phyloP scores from a whole-genome alignment of 1,140 invertebrate species.

The Brachionus sp. region DNA sequence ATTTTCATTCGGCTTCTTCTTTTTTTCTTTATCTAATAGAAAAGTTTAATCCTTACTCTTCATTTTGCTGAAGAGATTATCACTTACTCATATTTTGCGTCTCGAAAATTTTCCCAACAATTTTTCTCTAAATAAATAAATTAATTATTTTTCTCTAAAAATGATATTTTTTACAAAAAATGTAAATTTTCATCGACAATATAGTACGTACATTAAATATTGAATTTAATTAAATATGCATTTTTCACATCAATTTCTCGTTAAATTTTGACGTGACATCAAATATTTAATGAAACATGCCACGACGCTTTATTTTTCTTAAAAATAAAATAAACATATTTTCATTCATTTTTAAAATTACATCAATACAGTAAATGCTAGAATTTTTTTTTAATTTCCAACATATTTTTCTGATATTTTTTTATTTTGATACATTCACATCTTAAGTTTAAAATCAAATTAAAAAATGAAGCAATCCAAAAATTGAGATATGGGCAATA shows the following conservation, averaged over 20 bases:
- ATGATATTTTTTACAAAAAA: background rate
- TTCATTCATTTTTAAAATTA: background rate
- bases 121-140: background rate
- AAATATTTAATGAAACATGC: background rate
- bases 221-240: background rate
- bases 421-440: no score
- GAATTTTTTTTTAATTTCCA: no score
- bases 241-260: background rate
- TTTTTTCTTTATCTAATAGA: background rate
- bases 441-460: no score
- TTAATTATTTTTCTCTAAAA: background rate
- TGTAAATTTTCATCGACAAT: background rate
- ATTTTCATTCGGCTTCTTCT: background rate
- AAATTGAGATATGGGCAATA: no score
- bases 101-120: no score
- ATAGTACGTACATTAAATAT: background rate
- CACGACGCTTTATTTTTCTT: background rate
- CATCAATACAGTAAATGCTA: no score
- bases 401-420: no score
- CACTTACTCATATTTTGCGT: background rate
- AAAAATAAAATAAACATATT: background rate
- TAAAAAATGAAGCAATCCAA: no score
- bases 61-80: background rate
- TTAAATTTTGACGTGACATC: conserved; percentile 1
- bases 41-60: background rate